Evolutionary conservation across 1,140 invertebrate species (phyloP), one percentile per base, ranked within the genome.

Genomic region (Pararge aegeria): DNA sequence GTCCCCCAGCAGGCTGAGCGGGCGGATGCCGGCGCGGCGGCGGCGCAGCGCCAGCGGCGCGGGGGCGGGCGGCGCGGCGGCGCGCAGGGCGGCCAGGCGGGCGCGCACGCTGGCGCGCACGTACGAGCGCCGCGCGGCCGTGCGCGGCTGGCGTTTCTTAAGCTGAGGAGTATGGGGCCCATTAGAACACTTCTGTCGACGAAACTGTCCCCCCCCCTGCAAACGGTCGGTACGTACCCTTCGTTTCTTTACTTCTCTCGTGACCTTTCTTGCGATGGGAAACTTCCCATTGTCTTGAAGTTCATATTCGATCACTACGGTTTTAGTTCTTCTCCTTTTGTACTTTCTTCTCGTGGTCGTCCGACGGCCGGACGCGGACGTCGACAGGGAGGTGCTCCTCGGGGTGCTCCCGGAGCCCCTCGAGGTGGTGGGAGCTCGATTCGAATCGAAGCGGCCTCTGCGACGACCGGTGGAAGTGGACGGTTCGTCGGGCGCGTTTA

Each of bases 1-100:
- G 64, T 90, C 80, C 0, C 94, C 94, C 68, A 95, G 92, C 10
- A 95, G 70, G 76, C 90, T 87, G 34, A 88, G 70, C 1, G 78
- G 29, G 5, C 77, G 72, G 16, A 78, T 65, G n/a, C 74, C 75
- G 10, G 71, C 75, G 24, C 73, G 61, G 15, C 68, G 66, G 15
- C 71, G 73, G 18, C 65, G 92, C 68, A 60, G 61, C 21, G 20
- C 9, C 52, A 52, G 0, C 40, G 82, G 73, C 55, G 20, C 19
- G 52, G 65, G 49, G 69, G 55, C 2, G 59, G 59, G 5, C 3
- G 30, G 21, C 27, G 7, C 48, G 55, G 0, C 38, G 82, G 57
- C 24, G 20, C 54, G 65, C 49, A 70, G 56, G 2, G 61, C 61
- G 5, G 64, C 81, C 0, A 88, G 72, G 4, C 66, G 63, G 0